Percentiles rank a stretch among this genome's conserved stretches.
Evolutionary conservation across 2,113 vertebrate genomes (phyloP).

Genomic region (Tenrec ecaudatus): DNA sequence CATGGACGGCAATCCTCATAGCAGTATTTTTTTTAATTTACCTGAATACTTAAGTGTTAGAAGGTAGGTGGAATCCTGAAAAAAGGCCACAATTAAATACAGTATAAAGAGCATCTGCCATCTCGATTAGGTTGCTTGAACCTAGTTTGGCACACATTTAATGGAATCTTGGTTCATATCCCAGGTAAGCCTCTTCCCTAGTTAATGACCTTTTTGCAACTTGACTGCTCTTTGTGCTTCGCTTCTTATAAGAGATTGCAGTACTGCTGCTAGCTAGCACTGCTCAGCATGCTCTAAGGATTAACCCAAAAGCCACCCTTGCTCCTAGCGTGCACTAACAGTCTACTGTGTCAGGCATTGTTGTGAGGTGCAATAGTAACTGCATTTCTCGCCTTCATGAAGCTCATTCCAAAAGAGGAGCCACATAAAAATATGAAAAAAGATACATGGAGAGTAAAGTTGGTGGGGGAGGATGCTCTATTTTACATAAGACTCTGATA

Average conservation of each 20-base stretch:
- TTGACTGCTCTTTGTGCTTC: conserved; percentile 2
- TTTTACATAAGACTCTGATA: neutral
- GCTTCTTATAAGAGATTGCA: neutral
- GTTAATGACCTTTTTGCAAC: neutral
- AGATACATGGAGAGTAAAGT: neutral
- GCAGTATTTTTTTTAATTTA: neutral
- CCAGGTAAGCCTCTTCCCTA: neutral
- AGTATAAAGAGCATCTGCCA: neutral
- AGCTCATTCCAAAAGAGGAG: neutral
- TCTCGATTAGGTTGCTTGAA: neutral
- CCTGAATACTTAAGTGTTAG: too few relatives aligned
- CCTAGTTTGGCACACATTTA: neutral
- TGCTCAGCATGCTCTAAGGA: neutral
- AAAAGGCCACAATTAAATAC: neutral
- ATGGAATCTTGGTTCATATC: neutral
- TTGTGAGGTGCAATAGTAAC: neutral
- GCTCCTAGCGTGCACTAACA: neutral
- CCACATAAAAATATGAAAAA: neutral
- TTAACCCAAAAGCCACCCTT: neutral
- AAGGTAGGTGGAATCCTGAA: too few relatives aligned
- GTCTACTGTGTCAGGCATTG: neutral
- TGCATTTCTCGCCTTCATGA: neutral
- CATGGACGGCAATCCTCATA: too few relatives aligned
- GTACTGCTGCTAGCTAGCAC: neutral
- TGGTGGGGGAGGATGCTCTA: neutral